Evolutionary conservation across 1,140 invertebrate species (phyloP).

Genomic region (Prorops nasuta): DNA sequence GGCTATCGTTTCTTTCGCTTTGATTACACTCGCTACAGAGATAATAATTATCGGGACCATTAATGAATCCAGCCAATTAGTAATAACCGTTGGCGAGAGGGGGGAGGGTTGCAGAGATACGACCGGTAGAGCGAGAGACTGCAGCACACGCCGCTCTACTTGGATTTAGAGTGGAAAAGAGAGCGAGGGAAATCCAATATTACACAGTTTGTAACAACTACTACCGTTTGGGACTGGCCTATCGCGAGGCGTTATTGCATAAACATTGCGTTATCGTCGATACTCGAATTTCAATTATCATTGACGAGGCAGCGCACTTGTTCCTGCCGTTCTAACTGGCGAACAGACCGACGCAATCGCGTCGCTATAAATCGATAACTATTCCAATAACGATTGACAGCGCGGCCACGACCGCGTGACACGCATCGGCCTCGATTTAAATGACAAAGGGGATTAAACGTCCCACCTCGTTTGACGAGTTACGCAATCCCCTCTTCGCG

Average conservation of each 20-base stretch:
- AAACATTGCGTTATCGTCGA: slow-evolving; percentile 26
- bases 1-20: no score
- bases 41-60: no score
- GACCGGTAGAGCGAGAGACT: no score
- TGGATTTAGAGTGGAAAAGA: no score
- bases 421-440: slow-evolving; percentile 28
- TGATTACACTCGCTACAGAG: no score
- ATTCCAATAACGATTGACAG: slow-evolving; percentile 36
- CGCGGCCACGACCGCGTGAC: slow-evolving; percentile 20
- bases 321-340: not conserved
- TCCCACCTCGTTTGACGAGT: not conserved
- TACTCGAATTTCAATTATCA: slow-evolving; percentile 36
- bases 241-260: slow-evolving; percentile 17
- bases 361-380: slow-evolving; percentile 31
- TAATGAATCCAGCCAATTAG: no score
- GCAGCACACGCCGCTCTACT: no score
- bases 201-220: no score
- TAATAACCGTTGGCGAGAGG: no score
- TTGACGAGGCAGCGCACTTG: slow-evolving; percentile 12
- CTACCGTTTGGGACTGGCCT: not conserved
- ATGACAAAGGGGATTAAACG: slow-evolving; percentile 37
- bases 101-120: no score
- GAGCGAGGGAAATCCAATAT: no score
- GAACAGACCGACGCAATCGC: not conserved
- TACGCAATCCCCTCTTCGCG: no score